A percentile compares a stretch with the other conserved stretches of the same genome.
Evolutionary conservation across 2,113 vertebrate species (phyloP).

Genomic region (Dipodomys ordii): DNA sequence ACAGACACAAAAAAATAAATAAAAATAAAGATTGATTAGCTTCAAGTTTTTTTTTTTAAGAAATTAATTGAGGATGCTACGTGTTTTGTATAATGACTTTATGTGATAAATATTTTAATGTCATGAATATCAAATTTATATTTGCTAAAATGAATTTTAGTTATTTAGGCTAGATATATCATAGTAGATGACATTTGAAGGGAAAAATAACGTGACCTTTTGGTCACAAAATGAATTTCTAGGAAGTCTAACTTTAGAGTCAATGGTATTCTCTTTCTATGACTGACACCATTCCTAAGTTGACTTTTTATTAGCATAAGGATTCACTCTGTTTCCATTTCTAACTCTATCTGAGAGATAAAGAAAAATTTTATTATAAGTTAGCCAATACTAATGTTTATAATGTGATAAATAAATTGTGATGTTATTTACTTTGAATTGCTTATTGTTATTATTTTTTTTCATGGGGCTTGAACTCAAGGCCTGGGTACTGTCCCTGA

Average conservation of each 20-base stretch:
- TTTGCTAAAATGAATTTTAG: constrained; percentile 44
- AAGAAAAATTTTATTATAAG: constrained; percentile 37
- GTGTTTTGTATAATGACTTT: not conserved
- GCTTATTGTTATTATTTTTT: not conserved
- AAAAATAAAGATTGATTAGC: not conserved
- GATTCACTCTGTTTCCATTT: not conserved
- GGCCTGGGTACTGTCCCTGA: no score
- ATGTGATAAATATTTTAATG: constrained; percentile 32
- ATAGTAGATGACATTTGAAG: constrained; percentile 27
- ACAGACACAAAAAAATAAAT: no score
- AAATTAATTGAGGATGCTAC: constrained; percentile 1
- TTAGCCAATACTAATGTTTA: not conserved
- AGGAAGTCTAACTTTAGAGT: constrained; percentile 36
- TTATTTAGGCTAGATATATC: constrained; percentile 35
- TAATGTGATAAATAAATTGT: not conserved
- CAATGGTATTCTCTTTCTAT: not conserved
- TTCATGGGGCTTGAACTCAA: no score
- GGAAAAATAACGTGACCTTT: constrained; percentile 29
- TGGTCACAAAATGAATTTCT: constrained; percentile 35
- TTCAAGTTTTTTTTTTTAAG: constrained; percentile 41
- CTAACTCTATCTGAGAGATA: constrained; percentile 34
- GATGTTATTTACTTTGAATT: constrained; percentile 40
- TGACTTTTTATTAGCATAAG: not conserved
- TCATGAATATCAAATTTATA: constrained; percentile 37
- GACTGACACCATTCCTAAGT: not conserved